These are phyloP conservation scores for Corynorhinus townsendii DNA, from an alignment of 2,113 vertebrate species.

Conservation along the genomic window DNA sequence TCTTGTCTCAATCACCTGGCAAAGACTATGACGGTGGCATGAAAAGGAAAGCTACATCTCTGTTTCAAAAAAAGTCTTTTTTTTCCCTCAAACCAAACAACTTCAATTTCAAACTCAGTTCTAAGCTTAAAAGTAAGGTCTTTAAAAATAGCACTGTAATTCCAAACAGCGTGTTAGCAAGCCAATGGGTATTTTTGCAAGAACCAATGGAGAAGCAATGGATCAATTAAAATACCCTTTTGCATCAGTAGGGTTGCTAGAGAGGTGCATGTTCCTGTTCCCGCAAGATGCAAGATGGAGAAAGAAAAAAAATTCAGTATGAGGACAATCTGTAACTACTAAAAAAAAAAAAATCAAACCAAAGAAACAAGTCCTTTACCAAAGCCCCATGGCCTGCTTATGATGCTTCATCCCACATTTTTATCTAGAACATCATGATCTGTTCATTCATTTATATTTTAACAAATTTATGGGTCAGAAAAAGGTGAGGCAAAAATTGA, in stretches of 20 bases:
- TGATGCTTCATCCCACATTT: slow-evolving; percentile 11
- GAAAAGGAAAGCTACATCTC: background rate
- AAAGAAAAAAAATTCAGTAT: background rate
- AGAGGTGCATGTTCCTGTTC: background rate
- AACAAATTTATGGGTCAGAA: slow-evolving; percentile 21
- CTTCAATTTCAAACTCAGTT: background rate
- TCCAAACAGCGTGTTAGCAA: background rate
- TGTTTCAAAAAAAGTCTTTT: background rate
- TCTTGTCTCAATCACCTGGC: background rate
- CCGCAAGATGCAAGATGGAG: background rate
- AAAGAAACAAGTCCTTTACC: background rate
- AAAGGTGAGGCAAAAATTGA: slow-evolving; percentile 21
- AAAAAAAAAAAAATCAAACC: background rate
- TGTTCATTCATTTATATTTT: slow-evolving; percentile 54
- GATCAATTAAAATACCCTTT: background rate
- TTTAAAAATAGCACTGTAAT: background rate
- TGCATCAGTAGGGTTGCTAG: background rate
- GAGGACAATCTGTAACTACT: background rate
- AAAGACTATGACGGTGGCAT: background rate
- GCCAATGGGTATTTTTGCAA: background rate
- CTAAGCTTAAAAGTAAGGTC: background rate
- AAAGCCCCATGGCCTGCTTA: background rate
- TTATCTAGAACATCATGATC: slow-evolving; percentile 32
- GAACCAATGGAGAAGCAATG: background rate
- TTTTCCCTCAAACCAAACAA: background rate